Evolutionary conservation across 2,888 invertebrate genomes (phyloP), one percentile per base, ranked within the genome.

Genomic region (Saturnia japonica): DNA sequence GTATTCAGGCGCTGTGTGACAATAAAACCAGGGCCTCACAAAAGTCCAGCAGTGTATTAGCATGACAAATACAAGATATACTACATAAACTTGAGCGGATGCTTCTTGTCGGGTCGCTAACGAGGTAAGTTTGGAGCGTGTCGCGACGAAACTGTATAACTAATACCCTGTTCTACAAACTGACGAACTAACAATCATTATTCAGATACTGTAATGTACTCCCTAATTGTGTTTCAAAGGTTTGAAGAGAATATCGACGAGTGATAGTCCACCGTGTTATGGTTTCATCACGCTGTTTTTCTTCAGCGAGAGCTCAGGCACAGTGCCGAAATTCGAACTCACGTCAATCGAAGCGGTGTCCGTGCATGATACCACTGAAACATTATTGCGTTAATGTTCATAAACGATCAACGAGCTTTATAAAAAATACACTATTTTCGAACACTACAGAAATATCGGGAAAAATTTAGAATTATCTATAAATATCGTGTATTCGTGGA

Each of bases 71-170:
- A 57, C 69, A 67, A 57, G 66, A 47, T 34, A 54, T 68, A 66
- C 43, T 47, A 62, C 60, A 47, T 40, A 62, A 68, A 69, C 51
- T 43, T 60, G 47, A 40, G 57, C 43, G 40, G 40, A 64, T 64
- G 64, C 64, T 75, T 69, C 69, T 68, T 73, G 74, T 73, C 73
- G 70, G 71, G 57, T 64, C 71, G 66, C 74, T 78, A 78, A 78
- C 74, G 78, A 77, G 74, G 70, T 67, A 76, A 77, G 76, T 78
- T 78, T 71, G 72, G 72, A 71, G 71, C 69, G 66, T 70, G 66
- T 66, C 67, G 62, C 70, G 54, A 62, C 71, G 34, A 69, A 73
- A 70, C 69, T 71, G 67, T 68, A 64, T 72, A 70, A 73, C 73
- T 73, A 71, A 74, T 71, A 68, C 60, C 25, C 69, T 64, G n/a